A percentile compares a stretch with the other conserved stretches of the same genome.
Conservation (phyloP, 92 coral and sea anemone species). For the Epizoanthus ramosus region DNA sequence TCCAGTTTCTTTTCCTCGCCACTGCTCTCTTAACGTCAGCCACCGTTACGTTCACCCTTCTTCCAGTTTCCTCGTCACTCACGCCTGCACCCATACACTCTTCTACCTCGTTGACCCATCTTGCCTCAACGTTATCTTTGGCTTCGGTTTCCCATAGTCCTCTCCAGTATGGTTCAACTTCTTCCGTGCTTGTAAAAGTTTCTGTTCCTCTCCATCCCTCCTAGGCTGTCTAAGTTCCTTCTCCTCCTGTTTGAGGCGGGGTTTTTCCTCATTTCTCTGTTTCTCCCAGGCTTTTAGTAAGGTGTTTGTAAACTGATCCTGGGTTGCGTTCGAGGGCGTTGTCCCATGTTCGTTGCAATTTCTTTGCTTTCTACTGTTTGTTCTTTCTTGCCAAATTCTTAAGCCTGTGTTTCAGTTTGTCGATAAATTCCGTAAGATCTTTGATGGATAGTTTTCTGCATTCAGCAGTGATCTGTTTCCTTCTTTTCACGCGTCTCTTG, state of each 20-base stretch:
- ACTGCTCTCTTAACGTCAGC: not conserved
- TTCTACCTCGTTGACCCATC: not conserved
- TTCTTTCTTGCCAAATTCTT: slow-evolving; percentile 1
- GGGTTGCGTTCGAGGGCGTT: not conserved
- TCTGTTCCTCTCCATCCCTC: not conserved
- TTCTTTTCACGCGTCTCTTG: not conserved
- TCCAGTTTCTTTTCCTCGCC: no score
- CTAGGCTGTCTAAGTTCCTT: not conserved
- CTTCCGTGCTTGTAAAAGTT: not conserved
- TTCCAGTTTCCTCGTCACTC: not conserved
- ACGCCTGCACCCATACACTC: not conserved
- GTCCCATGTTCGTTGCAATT: not conserved
- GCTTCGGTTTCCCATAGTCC: not conserved
- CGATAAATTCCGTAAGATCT: not conserved
- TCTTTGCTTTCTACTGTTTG: not conserved
- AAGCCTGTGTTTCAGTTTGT: not conserved
- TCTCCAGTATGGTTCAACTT: not conserved
- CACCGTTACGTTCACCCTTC: not conserved
- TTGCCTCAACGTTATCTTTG: not conserved
- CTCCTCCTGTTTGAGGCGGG: not conserved
- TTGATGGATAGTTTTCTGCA: not conserved
- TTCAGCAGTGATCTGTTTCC: not conserved
- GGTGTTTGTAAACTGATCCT: not conserved
- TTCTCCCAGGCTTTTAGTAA: not conserved
- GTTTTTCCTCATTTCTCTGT: slow-evolving; percentile 1